Evolutionary conservation across 2,888 invertebrate species (phyloP), one percentile per base, ranked within the genome.

Genomic region (Tricholauxania praeusta): DNA sequence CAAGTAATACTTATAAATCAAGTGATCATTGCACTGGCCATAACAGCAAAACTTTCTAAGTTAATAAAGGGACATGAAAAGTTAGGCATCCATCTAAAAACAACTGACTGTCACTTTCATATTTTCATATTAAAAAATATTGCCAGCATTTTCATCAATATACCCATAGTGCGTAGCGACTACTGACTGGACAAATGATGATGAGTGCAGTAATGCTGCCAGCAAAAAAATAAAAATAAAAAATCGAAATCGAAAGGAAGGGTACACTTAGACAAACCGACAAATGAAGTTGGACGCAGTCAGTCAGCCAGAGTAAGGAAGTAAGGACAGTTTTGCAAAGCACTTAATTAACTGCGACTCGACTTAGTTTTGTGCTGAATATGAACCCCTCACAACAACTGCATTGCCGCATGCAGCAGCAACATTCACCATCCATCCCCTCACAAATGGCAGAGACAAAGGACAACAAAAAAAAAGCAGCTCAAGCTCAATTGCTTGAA

Each of bases 261-360:
- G 15, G 28, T n/a, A 6, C 49, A 22, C 14, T 39, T 39, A 39
- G 51, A 51, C 22, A 51, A 22, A 48, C 64, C 12, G 48, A 47
- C 49, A 17, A 39, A 39, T 39, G 39, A 39, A 39, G 39, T 39
- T 39, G 39, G 39, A 39, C 48, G 22, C 48, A 19, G 22, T 57
- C 57, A 57, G 57, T 28, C 57, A 49, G 22, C 49, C 22, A 17
- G 14, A 15, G 64, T 51, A 22, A 64, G 49, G 51, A 64, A 64
- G 52, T 51, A 39, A 15, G 48, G 51, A 64, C 64, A 64, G 49
- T 51, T 49, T 64, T 22, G 22, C 64, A 51, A 64, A 64, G 64
- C 64, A 51, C 64, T 64, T 64, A 64, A 64, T 64, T 64, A 64
- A 64, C 51, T 64, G 64, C 64, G 64, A 49, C 64, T 39, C 39